Evolutionary conservation across 64 coral and sea anemone genomes (phyloP), one percentile per base, ranked within the genome.

Genomic region (Stichodactyla mertensii): DNA sequence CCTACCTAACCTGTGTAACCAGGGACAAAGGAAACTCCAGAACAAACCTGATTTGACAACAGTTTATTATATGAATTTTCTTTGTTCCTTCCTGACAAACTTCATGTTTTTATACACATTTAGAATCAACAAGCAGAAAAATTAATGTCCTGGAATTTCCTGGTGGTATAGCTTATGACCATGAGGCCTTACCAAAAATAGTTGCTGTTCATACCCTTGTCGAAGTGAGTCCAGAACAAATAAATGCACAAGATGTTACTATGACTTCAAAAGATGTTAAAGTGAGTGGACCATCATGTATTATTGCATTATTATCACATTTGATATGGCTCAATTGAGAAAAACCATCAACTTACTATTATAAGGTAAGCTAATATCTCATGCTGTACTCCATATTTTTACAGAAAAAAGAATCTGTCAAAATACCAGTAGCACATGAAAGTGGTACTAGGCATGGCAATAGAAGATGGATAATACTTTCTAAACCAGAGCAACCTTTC

Each of bases 141-240:
- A 52, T 18, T 0, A 81, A 16, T 53, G 4, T 52, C 16, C 78
- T 81, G 15, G 51, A 81, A 20, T 81, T 55, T 55, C 78, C 26
- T 52, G 89, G 89, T 79, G 89, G 89, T 28, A 70, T 77, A 31
- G 89, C 89, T 23, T 85, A 85, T 26, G 89, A 90, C 52, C 83
- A 90, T 59, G 61, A 57, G 51, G 45, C 83, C 18, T 64, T 90
- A 5, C 89, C 89, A 27, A 90, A 71, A 64, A 86, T 90, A 26
- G 83, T 90, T 64, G 89, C 89, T 23, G 89, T 90, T 16, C 89
- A 90, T 90, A 85, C 89, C 7, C 74, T 90, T 86, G 71, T 86
- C 0, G 22, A 74, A 12, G 24, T 74, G 7, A 28, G 26, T 12
- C 24, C 69, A 74, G 69, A 31, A 0, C 23, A 74, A 28, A 28